Evolutionary conservation across 92 coral and sea anemone genomes (phyloP), one percentile per base, ranked within the genome.

Genomic region (Micromussa lordhowensis): DNA sequence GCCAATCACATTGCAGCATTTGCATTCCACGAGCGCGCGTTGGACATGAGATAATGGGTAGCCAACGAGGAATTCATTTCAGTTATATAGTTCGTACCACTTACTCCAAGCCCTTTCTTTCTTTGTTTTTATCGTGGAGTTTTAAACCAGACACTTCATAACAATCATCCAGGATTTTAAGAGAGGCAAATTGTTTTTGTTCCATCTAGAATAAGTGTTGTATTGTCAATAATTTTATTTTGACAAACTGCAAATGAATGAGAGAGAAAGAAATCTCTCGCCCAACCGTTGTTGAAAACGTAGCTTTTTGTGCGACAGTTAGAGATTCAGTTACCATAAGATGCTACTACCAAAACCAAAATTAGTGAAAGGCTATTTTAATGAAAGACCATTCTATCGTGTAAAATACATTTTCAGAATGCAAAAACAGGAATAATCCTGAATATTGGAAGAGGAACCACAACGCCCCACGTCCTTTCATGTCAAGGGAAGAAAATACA

Each of bases 271-370:
- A 48, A 79, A 49, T 80, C 81, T 12, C 69, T 63, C 59, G 63
- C 77, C 85, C 84, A 87, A 58, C 90, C 86, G 86, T 87, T 87
- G 53, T 77, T 58, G 63, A 75, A 57, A 68, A 80, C 85, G n/a
- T 78, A 49, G 78, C 90, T 78, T n/a, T n/a, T n/a, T 38, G 66
- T 26, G 64, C 48, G 15, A 21, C 79, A 54, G 48, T 72, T 68
- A 51, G 32, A 64, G 66, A 31, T 63, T 83, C 9, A 57, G 49
- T 66, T 58, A 66, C 40, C 36, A 38, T 76, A n/a, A 76, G 54
- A 76, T 76, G 80, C 61, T 76, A 76, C 61, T 44, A 40, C 80
- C 80, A 38, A 76, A 76, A 76, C 83, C 70, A 79, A 79, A 79
- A 54, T 48, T 18, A 29, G 51, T 79, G 36, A 58, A 79, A 34